Base-by-base conservation (phyloP, 92 coral and sea anemone genomes). In the Meandrina meandrites region DNA sequence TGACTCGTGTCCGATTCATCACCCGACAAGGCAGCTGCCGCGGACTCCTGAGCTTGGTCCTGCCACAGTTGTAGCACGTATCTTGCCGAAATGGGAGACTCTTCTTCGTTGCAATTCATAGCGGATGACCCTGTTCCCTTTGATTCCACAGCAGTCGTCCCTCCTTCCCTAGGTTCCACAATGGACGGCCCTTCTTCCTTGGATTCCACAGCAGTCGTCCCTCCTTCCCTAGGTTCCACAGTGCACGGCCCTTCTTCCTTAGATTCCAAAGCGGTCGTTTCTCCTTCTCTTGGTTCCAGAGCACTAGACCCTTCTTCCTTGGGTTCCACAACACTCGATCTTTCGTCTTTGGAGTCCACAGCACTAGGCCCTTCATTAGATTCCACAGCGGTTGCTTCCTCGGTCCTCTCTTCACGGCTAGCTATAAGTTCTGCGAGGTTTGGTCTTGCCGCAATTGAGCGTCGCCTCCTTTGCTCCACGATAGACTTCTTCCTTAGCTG, bases 401-500 rank as follows among this genome's bases (percentile, higher is more conserved):
- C 78, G 27, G 30, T 8, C n/a, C 14, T 19, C 27, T 73, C 78
- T 73, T 73, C 78, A 17, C 48, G 50, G 57, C 50, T 77, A 27
- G 50, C 66, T 21, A n/a, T 51, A 31, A 85, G 76, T 50, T 60
- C 82, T 18, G 48, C 83, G 13, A 85, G 8, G 76, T 85, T 85
- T 8, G 88, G 88, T 64, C 82, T 85, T 66, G 67, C 77, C 34
- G 75, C 82, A 18, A 66, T 21, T 7, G 88, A 85, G 36, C 81
- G 57, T 42, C 68, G 67, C n/a, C 88, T 76, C 47, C 87, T 53
- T 57, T 84, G 87, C 53, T 85, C 88, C 35, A 85, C 76, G 32
- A 85, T 76, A 19, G 88, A 76, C 88, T 45, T 76, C 58, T 85
- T 85, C 35, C 88, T 68, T 28, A 85, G 76, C 28, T 85, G 88